These are phyloP conservation scores for Myotis myotis DNA, from an alignment of 2,797 vertebrate species.

Conservation along the genomic window DNA sequence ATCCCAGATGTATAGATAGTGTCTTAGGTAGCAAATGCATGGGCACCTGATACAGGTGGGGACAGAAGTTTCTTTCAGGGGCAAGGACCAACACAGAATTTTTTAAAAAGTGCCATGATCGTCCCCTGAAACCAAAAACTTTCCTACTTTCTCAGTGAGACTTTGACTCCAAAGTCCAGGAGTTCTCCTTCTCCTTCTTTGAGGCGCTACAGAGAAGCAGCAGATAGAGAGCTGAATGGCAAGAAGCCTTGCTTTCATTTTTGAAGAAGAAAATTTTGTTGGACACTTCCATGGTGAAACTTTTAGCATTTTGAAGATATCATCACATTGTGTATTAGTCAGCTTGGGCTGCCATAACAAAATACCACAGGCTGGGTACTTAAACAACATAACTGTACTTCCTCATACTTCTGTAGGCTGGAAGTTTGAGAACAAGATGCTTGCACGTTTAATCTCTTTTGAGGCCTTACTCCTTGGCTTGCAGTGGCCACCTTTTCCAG, in stretches of 20 bases:
- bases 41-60: background rate
- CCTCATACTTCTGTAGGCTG: background rate
- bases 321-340: background rate
- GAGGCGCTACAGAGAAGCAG: background rate
- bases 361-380: background rate
- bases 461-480: background rate
- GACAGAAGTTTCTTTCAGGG: background rate
- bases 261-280: background rate
- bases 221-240: background rate
- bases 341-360: background rate
- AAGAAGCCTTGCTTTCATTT: background rate
- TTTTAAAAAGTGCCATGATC: background rate
- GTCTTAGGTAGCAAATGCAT: background rate
- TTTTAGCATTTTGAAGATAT: background rate
- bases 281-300: background rate
- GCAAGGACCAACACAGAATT: background rate
- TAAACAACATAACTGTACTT: background rate
- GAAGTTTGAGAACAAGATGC: background rate
- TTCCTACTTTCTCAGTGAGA: background rate
- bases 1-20: background rate
- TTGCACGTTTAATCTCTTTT: background rate
- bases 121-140: background rate
- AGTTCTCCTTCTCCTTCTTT: background rate
- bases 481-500: background rate
- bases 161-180: background rate